Evolutionary conservation across 2,888 invertebrate genomes (phyloP).

Genomic region (Dorcus hopei): DNA sequence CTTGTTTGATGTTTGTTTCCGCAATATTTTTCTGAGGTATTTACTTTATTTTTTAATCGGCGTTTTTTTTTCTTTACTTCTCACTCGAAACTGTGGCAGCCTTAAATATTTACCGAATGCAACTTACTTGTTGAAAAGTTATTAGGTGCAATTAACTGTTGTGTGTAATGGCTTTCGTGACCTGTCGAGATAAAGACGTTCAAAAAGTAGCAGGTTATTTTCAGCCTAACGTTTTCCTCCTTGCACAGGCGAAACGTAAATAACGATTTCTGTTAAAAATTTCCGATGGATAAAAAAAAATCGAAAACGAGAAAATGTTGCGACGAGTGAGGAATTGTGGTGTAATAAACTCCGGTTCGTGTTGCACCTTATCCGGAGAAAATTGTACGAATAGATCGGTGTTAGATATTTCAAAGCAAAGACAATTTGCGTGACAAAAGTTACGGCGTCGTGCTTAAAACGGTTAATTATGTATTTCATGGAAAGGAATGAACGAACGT

Average conservation of each 20-base stretch:
- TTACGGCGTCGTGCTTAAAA: conserved; percentile 16
- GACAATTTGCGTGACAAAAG: conserved; percentile 19
- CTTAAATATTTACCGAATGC: neutral
- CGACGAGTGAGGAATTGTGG: too few species aligned
- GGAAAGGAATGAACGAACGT: conserved; percentile 7
- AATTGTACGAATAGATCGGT: conserved; percentile 17
- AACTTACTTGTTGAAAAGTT: neutral
- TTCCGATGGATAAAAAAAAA: too few species aligned
- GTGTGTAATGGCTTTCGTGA: neutral
- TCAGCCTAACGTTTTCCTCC: neutral
- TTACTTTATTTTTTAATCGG: neutral
- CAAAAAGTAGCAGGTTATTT: neutral
- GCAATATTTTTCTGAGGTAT: neutral
- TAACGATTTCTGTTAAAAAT: too few species aligned
- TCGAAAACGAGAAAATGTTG: too few species aligned
- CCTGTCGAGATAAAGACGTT: conserved; percentile 1
- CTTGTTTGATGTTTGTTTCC: neutral
- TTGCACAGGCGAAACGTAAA: too few species aligned
- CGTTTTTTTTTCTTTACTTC: neutral
- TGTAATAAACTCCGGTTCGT: conserved; percentile 11
- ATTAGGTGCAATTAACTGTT: neutral
- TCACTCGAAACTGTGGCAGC: neutral
- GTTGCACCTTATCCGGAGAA: conserved; percentile 18
- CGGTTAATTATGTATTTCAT: conserved; percentile 23
- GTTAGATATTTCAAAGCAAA: conserved; percentile 24